A percentile compares a stretch with the other conserved stretches of the same genome.
phyloP scores from a whole-genome alignment of 2,797 vertebrate genomes.

The Enteromius paludinosus region DNA sequence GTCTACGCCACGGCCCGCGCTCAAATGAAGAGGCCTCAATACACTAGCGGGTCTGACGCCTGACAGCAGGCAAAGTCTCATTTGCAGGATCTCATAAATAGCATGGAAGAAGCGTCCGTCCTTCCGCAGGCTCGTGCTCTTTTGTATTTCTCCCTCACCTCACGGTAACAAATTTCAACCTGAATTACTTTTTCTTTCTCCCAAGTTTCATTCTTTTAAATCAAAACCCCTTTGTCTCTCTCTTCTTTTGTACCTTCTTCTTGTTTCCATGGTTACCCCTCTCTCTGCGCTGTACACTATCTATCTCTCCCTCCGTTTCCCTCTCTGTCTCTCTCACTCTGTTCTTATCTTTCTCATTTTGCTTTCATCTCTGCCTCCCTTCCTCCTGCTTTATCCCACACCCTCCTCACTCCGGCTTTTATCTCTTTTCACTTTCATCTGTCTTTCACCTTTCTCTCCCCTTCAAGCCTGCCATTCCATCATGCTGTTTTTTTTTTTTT shows the following conservation, averaged over 20 bases:
- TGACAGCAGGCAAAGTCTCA: constrained; percentile 61
- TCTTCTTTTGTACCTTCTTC: constrained; percentile 88
- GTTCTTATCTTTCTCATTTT: constrained; percentile 90
- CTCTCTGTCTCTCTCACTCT: constrained; percentile 86
- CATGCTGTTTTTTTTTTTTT: constrained; percentile 76
- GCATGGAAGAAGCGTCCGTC: constrained; percentile 66
- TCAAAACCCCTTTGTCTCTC: constrained; percentile 84
- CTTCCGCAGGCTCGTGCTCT: constrained; percentile 62
- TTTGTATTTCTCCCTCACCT: constrained; percentile 79
- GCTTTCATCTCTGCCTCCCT: constrained; percentile 89
- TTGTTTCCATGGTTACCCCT: constrained; percentile 89
- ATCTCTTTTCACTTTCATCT: constrained; percentile 90
- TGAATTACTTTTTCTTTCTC: constrained; percentile 83
- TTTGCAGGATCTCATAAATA: constrained; percentile 66
- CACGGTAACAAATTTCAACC: constrained; percentile 82
- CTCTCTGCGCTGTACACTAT: constrained; percentile 86
- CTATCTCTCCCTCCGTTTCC: constrained; percentile 86
- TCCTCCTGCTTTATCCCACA: constrained; percentile 87
- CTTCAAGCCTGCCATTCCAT: constrained; percentile 88
- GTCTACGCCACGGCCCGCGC: constrained; percentile 34
- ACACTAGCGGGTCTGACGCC: constrained; percentile 76
- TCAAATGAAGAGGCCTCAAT: constrained; percentile 75
- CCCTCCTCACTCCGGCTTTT: constrained; percentile 85
- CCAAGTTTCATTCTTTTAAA: constrained; percentile 88
- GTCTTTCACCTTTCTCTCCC: constrained; percentile 89